phyloP scores from a whole-genome alignment of 1,140 invertebrate species.

The Microvelia longipes region DNA sequence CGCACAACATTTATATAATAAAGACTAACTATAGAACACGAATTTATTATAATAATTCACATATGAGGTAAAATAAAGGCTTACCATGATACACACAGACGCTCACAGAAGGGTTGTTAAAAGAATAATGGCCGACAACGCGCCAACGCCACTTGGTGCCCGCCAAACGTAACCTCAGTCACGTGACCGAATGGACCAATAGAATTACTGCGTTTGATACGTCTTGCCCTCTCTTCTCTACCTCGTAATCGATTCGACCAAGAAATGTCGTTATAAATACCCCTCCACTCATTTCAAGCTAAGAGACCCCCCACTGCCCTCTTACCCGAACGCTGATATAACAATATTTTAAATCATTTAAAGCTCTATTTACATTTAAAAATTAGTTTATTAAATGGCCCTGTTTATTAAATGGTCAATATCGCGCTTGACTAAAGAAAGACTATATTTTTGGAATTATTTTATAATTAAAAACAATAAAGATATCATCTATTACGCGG shows the following conservation, averaged over 20 bases:
- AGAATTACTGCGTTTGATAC: not conserved
- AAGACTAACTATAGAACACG: not conserved
- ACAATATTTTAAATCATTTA: not conserved
- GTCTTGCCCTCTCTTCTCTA: not conserved
- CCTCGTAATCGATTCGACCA: not conserved
- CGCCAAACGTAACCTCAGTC: not conserved
- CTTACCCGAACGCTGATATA: not conserved
- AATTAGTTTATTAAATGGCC: too few species aligned
- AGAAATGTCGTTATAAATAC: not conserved
- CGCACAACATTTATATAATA: not conserved
- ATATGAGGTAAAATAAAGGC: not conserved
- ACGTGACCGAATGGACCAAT: not conserved
- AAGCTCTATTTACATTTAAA: too few species aligned
- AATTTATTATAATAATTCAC: not conserved
- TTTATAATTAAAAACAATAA: too few species aligned
- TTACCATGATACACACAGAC: not conserved
- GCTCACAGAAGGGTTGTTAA: not conserved
- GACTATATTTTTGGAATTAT: too few species aligned
- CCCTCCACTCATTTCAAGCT: not conserved
- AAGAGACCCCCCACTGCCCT: not conserved
- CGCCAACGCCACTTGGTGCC: not conserved
- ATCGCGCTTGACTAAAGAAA: too few species aligned
- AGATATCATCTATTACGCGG: too few species aligned
- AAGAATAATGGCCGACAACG: not conserved
- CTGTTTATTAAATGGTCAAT: too few species aligned